Base-by-base conservation (phyloP, 2,113 vertebrate genomes). In the Chaetodon trifascialis region DNA sequence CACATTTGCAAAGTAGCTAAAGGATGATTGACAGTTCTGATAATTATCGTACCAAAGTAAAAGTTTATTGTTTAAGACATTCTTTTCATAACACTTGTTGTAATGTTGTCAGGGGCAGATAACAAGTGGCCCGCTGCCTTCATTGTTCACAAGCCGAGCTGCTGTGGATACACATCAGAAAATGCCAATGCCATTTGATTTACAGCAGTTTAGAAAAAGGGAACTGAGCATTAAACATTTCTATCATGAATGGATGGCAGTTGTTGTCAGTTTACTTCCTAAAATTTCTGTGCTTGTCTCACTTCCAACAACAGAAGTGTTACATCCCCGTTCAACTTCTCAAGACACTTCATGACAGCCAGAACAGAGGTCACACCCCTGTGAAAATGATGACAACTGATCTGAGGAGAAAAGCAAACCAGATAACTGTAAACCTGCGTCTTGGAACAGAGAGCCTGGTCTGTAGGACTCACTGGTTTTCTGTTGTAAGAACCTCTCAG, bases 201-300 rank as follows among this genome's bases (percentile, higher is more conserved):
- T 86, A 87, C 51, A 46, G n/a, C 30, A 17, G 49, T 56, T 60
- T 44, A 3, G 12, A 60, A 78, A 91, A 88, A 86, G 49, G 74
- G 89, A 93, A 89, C 60, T 71, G 63, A 54, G 16, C 23, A 42
- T 80, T 69, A 85, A 86, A 76, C 51, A 60, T 55, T 63, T 60
- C 1, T 19, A 34, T 66, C 38, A 17, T 36, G 6, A 73, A 74
- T 71, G 34, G 54, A 47, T 51, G 30, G 75, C 30, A 30, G 30
- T 3, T 30, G 19, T n/a, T 36, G 40, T 52, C 15, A 40, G 0
- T 70, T 69, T 54, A 87, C 83, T 91, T 91, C 86, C 86, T 75
- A 12, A 64, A 68, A 66, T 60, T 54, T 76, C 42, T 30, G 30
- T 76, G 63, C 65, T 85, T 83, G 77, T 54, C 38, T 8, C 8